Conservation (phyloP, 1,140 invertebrate genomes). For the Procambarus virginalis region DNA sequence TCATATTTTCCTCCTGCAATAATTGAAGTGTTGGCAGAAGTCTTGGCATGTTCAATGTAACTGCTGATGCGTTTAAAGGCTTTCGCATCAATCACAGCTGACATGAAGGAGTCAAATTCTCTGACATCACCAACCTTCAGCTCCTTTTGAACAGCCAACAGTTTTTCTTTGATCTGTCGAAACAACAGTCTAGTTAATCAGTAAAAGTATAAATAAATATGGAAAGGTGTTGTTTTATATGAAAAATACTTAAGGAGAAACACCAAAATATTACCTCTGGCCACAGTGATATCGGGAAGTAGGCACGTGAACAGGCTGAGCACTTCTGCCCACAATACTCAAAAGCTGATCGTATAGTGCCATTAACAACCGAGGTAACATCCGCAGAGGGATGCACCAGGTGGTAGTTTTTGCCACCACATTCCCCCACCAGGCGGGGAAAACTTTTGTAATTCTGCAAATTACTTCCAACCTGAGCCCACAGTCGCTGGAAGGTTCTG, state of each 20-base stretch:
- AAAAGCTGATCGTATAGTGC: constrained; percentile 93
- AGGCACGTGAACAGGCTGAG: constrained; percentile 97
- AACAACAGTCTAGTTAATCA: background rate
- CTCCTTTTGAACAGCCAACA: constrained; percentile 80
- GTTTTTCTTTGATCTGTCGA: constrained; percentile 81
- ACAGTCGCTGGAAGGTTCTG: constrained; percentile 94
- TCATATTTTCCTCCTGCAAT: constrained; percentile 93
- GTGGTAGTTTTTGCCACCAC: constrained; percentile 99
- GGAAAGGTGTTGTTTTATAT: background rate
- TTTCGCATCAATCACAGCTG: constrained; percentile 96
- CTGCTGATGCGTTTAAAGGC: constrained; percentile 92
- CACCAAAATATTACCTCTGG: constrained; percentile 77
- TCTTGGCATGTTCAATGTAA: constrained; percentile 94
- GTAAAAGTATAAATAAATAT: background rate
- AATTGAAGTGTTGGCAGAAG: constrained; percentile 85
- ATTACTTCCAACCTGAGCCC: constrained; percentile 94
- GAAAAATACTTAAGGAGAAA: background rate
- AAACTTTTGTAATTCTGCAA: constrained; percentile 91
- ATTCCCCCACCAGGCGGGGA: constrained; percentile 95
- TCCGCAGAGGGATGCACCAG: constrained; percentile 96
- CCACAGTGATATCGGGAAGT: constrained; percentile 95
- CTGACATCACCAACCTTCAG: constrained; percentile 91
- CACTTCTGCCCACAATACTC: constrained; percentile 99
- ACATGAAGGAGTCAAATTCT: constrained; percentile 89
- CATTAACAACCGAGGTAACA: constrained; percentile 85